Evolutionary conservation across 2,113 vertebrate genomes (phyloP).

Genomic region (Sphyrna mokarran): DNA sequence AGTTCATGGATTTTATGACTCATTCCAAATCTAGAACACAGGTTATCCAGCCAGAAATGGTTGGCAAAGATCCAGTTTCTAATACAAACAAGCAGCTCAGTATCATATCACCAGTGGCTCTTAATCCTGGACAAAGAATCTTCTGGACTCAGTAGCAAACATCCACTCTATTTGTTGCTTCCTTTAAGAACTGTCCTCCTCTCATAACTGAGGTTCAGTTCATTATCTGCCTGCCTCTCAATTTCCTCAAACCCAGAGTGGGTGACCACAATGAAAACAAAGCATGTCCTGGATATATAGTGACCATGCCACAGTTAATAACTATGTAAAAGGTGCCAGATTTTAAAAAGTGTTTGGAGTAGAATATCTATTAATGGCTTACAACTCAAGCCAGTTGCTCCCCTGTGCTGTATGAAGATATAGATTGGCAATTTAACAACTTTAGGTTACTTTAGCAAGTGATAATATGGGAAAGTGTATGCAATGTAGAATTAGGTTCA

Average conservation of each 20-base stretch:
- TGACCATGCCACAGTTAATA: neutral
- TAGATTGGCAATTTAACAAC: neutral
- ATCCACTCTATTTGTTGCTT: neutral
- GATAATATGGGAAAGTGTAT: neutral
- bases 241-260: neutral
- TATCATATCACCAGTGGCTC: neutral
- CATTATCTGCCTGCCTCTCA: neutral
- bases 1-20: neutral
- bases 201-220: neutral
- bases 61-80: neutral
- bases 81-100: neutral
- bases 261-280: neutral
- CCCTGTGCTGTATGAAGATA: neutral
- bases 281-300: neutral
- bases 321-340: neutral
- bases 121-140: neutral
- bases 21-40: neutral
- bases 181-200: neutral
- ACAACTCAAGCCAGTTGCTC: neutral
- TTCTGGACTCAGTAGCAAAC: neutral
- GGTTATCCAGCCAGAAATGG: neutral
- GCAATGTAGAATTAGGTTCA: neutral
- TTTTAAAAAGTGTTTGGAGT: neutral
- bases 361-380: neutral
- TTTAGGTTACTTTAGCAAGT: neutral